Base-by-base conservation (phyloP, 2,113 vertebrate genomes). In the Sebastes fasciatus region DNA sequence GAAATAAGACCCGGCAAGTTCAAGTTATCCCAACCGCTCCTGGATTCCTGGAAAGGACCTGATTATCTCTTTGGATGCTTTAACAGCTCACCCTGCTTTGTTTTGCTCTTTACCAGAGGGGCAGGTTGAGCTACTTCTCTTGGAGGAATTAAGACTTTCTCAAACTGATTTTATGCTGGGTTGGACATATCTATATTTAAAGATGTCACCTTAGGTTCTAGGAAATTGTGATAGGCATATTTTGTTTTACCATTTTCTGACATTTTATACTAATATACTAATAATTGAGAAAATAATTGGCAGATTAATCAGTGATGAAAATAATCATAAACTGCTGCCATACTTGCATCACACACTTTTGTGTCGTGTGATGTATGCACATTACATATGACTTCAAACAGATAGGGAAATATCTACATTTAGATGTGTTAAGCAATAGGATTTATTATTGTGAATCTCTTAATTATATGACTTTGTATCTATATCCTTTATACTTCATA, bases 1-100 rank as follows among this genome's bases (percentile, higher is more conserved):
- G 68, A 85, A 92, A 88, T 74, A 52, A 83, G 84, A 84, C 79
- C 54, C 19, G 46, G 82, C 83, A 81, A 83, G 77, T 88, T 83
- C 12, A 69, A 84, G 74, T 84, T 84, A 73, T 81, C 43, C 64
- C 55, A 78, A 43, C 64, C 2, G 7, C 12, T 82, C n/a, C 13
- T 42, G 21, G 71, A 63, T 77, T 63, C 54, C 80, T 68, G 83
- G 77, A 89, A 86, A 79, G 19, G 74, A 45, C 48, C 70, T 48
- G 17, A 85, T 84, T 86, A 82, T 86, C 49, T 81, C 23, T 77
- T 40, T 60, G 57, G 49, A 72, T 43, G 55, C 11, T 67, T 71
- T 69, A 55, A 40, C 21, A 51, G 58, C 48, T 51, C 13, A 57
- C 21, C 10, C 21, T 19, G 23, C 73, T 79, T 76, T 70, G 62